phyloP scores from a whole-genome alignment of 2,113 vertebrate genomes.

The Scomber scombrus region DNA sequence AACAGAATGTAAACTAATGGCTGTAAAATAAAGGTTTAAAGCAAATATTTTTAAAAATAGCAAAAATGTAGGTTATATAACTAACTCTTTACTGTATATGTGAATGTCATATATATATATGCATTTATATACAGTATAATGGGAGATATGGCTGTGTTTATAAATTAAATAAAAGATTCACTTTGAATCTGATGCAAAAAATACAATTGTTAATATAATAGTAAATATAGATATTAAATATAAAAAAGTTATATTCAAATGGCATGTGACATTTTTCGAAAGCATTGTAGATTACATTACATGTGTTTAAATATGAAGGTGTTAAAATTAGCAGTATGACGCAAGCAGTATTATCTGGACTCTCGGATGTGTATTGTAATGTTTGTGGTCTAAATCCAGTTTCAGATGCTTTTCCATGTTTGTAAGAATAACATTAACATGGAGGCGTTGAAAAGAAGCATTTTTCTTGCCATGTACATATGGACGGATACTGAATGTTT shows the following conservation, averaged over 20 bases:
- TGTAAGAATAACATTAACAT: conserved; percentile 2
- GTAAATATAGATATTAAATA: no score
- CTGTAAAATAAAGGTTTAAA: no score
- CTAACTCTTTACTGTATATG: no score
- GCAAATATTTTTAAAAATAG: no score
- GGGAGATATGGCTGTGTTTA: no score
- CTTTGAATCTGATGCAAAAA: neutral
- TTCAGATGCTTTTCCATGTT: conserved; percentile 6
- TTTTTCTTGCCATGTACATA: conserved; percentile 34
- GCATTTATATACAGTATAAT: neutral
- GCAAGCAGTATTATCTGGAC: neutral
- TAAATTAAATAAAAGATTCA: neutral
- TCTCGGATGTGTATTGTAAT: neutral
- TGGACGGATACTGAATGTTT: conserved; percentile 46
- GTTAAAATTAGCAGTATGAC: neutral
- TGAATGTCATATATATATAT: neutral
- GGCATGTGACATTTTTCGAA: neutral
- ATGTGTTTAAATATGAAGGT: neutral
- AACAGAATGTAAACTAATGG: no score
- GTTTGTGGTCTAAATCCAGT: neutral
- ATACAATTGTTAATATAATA: neutral
- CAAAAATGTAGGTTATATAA: no score
- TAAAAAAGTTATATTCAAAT: no score
- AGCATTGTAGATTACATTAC: neutral
- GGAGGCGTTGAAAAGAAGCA: neutral